Conservation (phyloP, 2,113 vertebrate genomes). For the Actinemys pallida region DNA sequence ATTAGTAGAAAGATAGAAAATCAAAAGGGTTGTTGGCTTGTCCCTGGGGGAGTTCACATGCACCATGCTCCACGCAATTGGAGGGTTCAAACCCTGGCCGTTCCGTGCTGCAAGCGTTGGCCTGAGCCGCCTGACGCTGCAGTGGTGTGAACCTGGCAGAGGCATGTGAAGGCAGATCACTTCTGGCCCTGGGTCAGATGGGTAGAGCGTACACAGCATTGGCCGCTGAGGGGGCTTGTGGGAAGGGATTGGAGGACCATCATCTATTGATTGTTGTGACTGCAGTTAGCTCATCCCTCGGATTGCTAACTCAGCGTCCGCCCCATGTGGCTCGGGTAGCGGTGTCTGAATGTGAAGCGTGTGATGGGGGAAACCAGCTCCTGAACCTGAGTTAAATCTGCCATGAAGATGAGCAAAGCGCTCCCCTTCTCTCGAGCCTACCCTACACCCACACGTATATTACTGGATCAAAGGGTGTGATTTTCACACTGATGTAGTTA, state of each 20-base stretch:
- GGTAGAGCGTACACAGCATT: background rate
- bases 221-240: background rate
- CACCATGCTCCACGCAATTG: background rate
- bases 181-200: background rate
- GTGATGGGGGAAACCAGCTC: background rate
- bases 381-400: no score
- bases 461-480: background rate
- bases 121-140: no score
- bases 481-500: background rate
- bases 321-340: no score
- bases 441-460: background rate
- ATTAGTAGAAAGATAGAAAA: background rate
- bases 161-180: background rate
- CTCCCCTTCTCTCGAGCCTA: background rate
- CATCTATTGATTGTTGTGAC: background rate
- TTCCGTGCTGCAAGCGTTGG: no score
- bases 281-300: background rate
- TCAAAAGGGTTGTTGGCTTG: background rate
- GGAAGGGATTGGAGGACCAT: background rate
- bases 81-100: background rate
- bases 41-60: background rate
- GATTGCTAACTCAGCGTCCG: background rate
- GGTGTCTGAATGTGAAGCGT: background rate
- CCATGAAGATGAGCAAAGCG: background rate
- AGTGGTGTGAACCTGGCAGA: background rate